A percentile compares a stretch with the other conserved stretches of the same genome.
phyloP scores from a whole-genome alignment of 2,888 invertebrate genomes.

The Sminthurides aquaticus region DNA sequence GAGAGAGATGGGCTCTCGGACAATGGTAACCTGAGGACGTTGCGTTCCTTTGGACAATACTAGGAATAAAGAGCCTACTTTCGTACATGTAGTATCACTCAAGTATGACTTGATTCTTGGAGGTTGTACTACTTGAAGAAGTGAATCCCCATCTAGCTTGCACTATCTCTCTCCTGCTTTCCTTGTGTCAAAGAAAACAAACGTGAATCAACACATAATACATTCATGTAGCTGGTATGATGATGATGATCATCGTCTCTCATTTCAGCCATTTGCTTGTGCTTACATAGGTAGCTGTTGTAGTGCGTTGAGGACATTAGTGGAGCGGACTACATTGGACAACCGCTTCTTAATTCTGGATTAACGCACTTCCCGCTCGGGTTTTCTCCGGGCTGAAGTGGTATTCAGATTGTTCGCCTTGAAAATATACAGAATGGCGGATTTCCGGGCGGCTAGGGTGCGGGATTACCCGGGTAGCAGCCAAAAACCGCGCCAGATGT shows the following conservation, averaged over 20 bases:
- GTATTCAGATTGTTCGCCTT: slow-evolving; percentile 5
- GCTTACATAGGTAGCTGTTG: neutral
- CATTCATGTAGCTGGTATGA: neutral
- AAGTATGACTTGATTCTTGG: too few relatives aligned
- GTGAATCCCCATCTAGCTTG: too few relatives aligned
- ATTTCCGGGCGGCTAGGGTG: neutral
- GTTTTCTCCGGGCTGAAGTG: neutral
- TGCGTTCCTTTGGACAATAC: neutral
- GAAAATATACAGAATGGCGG: slow-evolving; percentile 5
- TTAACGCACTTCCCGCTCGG: neutral
- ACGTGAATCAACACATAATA: neutral
- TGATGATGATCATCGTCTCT: too few relatives aligned
- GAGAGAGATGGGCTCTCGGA: too few relatives aligned
- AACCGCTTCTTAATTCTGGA: slow-evolving; percentile 13
- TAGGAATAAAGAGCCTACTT: too few relatives aligned
- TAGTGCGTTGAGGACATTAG: neutral
- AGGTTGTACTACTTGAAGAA: too few relatives aligned
- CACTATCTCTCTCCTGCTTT: too few relatives aligned
- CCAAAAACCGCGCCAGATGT: slow-evolving; percentile 19
- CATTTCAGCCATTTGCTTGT: too few relatives aligned
- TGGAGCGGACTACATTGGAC: neutral
- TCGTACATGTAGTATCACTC: too few relatives aligned
- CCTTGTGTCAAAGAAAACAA: neutral
- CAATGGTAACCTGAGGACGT: neutral
- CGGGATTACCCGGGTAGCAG: neutral